Base-by-base conservation (phyloP, 2,113 vertebrate genomes). In the Semnornis frantzii region DNA sequence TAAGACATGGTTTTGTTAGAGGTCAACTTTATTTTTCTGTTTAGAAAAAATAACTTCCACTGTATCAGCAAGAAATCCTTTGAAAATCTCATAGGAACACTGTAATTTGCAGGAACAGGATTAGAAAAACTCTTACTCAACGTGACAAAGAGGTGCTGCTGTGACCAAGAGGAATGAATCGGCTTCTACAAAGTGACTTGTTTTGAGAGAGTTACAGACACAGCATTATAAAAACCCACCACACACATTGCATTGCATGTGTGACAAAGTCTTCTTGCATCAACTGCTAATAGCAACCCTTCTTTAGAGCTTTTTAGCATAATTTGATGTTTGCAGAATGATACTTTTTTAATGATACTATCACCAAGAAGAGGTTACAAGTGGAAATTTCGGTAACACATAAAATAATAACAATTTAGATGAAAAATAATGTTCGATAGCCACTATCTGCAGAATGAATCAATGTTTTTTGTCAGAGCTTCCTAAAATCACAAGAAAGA, bases 71-170 rank as follows among this genome's bases (percentile, higher is more conserved):
- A 81, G 50, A 76, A 86, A 91, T 66, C 46, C 23, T 65, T 86
- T 89, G 55, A 87, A 63, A 93, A 66, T 14, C 89, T 78, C 15
- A 13, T 34, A 52, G 76, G 70, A 91, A 66, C 64, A 60, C 21
- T 62, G 17, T 78, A 78, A 78, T 34, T 76, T 87, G 48, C 37
- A 82, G 69, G 17, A 82, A 81, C 14, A 77, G 30, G 63, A 76
- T 90, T 72, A 92, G 59, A 94, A 81, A 72, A 89, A 62, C 75
- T 62, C 52, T 70, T 79, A 79, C 15, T 84, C 55, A 86, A 92
- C 52, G 80, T 86, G 87, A 83, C 37, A 93, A 85, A 89, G 69
- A 57, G 25, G 44, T 52, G 66, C 55, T 87, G 55, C 68, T 75
- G 54, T 46, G 42, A 89, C 54, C 57, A 82, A 83, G 50, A 94